phyloP scores from a whole-genome alignment of 2,888 invertebrate genomes.

The Agrochola lychnidis region DNA sequence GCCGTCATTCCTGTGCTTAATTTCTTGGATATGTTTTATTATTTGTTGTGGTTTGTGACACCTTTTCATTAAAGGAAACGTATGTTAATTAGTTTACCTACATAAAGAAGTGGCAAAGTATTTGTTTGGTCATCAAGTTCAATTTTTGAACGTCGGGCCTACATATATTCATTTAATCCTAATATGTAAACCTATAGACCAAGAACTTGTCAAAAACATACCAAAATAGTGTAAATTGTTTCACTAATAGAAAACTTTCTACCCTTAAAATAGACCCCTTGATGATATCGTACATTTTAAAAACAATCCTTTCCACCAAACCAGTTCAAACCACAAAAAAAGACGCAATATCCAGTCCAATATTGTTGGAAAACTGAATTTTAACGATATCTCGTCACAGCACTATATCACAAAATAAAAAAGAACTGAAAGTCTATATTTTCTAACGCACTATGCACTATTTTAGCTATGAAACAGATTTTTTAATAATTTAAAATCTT shows the following conservation, averaged over 20 bases:
- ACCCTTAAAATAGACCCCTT: not conserved
- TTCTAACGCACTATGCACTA: not conserved
- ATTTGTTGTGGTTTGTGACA: constrained; percentile 41
- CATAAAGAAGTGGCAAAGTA: not conserved
- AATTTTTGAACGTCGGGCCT: not conserved
- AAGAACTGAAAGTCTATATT: not conserved
- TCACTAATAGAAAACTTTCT: not conserved
- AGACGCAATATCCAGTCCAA: not conserved
- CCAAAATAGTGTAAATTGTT: not conserved
- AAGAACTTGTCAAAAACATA: not conserved
- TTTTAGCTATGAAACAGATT: not conserved
- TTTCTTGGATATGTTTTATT: constrained; percentile 60
- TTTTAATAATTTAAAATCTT: not conserved
- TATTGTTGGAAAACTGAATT: constrained; percentile 7
- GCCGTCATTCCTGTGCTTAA: constrained; percentile 55
- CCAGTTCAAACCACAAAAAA: constrained; percentile 10
- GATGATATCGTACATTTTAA: not conserved
- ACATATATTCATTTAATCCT: not conserved
- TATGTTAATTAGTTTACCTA: not conserved
- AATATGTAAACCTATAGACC: not conserved
- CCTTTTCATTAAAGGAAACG: not conserved
- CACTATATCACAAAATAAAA: constrained; percentile 6
- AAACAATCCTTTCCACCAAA: constrained; percentile 14
- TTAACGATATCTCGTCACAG: constrained; percentile 8
- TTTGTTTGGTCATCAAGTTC: not conserved